These are phyloP conservation scores for Gastrophysa polygoni DNA, from an alignment of 2,888 invertebrate species.

Conservation along the genomic window DNA sequence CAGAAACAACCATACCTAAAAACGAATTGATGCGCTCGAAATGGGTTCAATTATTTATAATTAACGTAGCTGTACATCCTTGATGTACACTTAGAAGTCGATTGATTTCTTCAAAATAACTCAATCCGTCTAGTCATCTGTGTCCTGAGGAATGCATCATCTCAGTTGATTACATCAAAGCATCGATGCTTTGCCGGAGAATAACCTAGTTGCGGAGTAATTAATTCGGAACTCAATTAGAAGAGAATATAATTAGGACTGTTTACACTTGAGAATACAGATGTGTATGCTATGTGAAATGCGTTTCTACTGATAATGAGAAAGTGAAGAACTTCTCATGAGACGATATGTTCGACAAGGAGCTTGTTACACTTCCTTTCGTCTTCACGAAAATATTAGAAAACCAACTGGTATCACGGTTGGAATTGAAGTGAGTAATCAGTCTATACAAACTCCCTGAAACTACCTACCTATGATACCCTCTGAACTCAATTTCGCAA, in stretches of 20 bases:
- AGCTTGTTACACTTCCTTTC: not conserved
- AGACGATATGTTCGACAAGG: not conserved
- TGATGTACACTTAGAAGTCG: not conserved
- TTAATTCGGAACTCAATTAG: conserved; percentile 8
- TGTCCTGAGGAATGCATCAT: not conserved
- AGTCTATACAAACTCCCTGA: too few species aligned
- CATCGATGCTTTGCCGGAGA: not conserved
- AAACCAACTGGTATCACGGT: too few species aligned
- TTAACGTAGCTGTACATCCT: conserved; percentile 11
- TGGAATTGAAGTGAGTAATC: too few species aligned
- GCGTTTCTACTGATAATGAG: conserved; percentile 10
- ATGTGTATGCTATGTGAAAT: not conserved
- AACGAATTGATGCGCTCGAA: not conserved
- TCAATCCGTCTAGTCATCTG: conserved; percentile 2
- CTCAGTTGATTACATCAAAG: conserved; percentile 5
- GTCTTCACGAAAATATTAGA: too few species aligned
- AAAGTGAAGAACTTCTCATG: conserved; percentile 4
- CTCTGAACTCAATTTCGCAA: too few species aligned
- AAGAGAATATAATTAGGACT: conserved; percentile 6
- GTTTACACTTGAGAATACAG: conserved; percentile 8
- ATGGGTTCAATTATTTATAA: conserved; percentile 10
- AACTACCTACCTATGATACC: too few species aligned
- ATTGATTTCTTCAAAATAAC: conserved; percentile 11
- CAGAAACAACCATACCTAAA: not conserved
- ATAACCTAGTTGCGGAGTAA: conserved; percentile 9